Evolutionary conservation across 2,113 vertebrate species (phyloP), one percentile per base, ranked within the genome.

Genomic region (Oostethus manadensis): DNA sequence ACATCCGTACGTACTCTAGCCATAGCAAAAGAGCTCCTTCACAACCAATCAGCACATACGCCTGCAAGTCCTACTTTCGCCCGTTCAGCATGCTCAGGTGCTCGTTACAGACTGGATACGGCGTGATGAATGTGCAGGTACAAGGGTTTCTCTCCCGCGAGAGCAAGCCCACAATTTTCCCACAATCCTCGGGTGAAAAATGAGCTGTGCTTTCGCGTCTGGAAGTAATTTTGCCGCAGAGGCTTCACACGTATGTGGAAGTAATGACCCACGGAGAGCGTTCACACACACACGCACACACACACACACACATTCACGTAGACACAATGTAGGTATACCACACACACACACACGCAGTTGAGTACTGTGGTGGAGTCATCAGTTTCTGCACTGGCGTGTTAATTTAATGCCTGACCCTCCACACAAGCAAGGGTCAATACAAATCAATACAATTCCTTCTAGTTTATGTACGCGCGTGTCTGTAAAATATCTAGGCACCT

Each of bases 391-490:
- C 1, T 53, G 57, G 67, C 74, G 76, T 77, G 79, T 78, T 76
- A 72, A 76, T 78, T 82, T 82, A 84, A 84, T 66, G 66, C 63
- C 56, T 10, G 56, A 6, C 61, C 71, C 64, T 58, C 62, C 68
- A 62, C 61, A 77, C 64, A 74, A 70, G 68, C 65, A 5, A 0
- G 44, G 73, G 65, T 73, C 74, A 64, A 74, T 72, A 82, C 77
- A 74, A 84, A 82, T 84, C 82, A 82, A 84, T 84, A 74, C 29
- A 60, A 53, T 72, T 61, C 48, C 21, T 50, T 18, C 48, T 22
- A 22, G 48, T 20, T 17, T 48, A 17, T 20, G 18, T 48, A 5
- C 20, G 48, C 20, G 14, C 10, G 21, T 50, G 20, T 22, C 11
- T 50, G 18, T 22, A 22, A 46, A n/a, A n/a, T 33, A 33, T 33